Conservation (phyloP, 2,113 vertebrate genomes). For the Equus quagga region DNA sequence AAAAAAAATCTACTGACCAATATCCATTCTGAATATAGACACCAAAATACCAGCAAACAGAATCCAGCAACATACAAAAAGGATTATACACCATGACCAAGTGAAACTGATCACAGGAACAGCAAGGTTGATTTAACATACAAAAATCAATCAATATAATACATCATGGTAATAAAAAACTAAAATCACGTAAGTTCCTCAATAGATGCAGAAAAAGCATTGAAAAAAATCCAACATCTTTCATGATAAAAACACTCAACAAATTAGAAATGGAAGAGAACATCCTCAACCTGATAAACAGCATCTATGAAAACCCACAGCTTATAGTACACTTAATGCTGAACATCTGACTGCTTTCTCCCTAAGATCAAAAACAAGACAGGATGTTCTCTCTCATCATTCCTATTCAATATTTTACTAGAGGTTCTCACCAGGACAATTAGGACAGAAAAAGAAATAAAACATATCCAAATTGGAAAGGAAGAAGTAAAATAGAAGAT, state of each 20-base stretch:
- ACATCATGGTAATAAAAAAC: neutral
- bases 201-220: neutral
- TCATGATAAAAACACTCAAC: neutral
- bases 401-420: neutral
- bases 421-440: neutral
- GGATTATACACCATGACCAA: neutral
- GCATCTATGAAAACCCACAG: neutral
- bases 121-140: neutral
- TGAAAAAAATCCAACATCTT: neutral
- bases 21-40: neutral
- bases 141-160: neutral
- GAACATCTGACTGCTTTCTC: neutral
- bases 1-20: neutral
- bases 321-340: neutral
- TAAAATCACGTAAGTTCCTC: neutral
- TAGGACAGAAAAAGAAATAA: neutral
- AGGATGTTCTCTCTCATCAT: neutral
- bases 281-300: neutral
- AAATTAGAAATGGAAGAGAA: neutral
- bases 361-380: neutral
- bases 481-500: constrained; percentile 3
- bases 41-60: neutral
- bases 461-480: neutral
- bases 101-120: neutral
- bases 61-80: neutral